Evolutionary conservation across 2,888 invertebrate genomes (phyloP).

Genomic region (Platycnemis pennipes): DNA sequence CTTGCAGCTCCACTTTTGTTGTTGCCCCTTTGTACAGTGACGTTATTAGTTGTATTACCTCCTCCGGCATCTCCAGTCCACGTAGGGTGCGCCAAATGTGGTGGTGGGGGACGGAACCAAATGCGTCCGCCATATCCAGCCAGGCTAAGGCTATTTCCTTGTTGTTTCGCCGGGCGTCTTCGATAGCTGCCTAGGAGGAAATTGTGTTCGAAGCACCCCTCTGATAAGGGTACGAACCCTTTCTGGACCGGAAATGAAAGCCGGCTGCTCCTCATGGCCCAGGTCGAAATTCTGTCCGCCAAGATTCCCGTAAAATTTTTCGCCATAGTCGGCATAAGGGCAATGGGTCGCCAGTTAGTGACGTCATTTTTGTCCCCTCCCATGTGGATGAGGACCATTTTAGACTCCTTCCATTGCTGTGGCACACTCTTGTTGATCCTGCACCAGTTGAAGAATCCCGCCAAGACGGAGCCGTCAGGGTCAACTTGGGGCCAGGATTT

Average conservation of each 20-base stretch:
- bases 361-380: background rate
- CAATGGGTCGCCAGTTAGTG: background rate
- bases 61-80: conserved; percentile 71
- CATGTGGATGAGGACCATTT: background rate
- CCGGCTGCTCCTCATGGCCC: conserved; percentile 69
- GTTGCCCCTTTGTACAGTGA: conserved; percentile 71
- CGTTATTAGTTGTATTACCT: conserved; percentile 69
- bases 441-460: background rate
- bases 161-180: conserved; percentile 72
- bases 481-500: background rate
- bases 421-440: background rate
- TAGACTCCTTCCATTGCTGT: background rate
- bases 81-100: conserved; percentile 74
- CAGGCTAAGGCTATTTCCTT: conserved; percentile 75
- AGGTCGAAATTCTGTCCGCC: too few species aligned
- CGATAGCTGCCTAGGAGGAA: conserved; percentile 75
- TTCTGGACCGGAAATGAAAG: conserved; percentile 75
- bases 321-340: background rate
- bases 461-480: background rate
- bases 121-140: conserved; percentile 71
- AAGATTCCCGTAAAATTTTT: conserved; percentile 40
- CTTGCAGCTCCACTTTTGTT: conserved; percentile 71
- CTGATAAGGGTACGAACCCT: conserved; percentile 76
- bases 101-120: conserved; percentile 76
- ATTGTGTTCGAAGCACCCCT: conserved; percentile 77